phyloP scores from a whole-genome alignment of 2,113 vertebrate genomes.

The Hiodon alosoides region DNA sequence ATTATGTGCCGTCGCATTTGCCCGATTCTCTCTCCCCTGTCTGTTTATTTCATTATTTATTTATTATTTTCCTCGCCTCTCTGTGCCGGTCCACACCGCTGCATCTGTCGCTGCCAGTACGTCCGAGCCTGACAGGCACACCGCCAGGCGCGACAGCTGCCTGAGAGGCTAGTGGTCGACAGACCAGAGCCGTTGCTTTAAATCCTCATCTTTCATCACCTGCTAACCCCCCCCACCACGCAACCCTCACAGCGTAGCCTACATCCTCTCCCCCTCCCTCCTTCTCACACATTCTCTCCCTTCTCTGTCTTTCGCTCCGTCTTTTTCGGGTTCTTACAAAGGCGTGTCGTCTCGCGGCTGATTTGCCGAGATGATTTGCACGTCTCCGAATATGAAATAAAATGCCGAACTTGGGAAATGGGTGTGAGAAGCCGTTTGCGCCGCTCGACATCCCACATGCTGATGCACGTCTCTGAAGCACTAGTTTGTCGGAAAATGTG shows the following conservation, averaged over 20 bases:
- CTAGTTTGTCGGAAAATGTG: no score
- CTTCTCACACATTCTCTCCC: background rate
- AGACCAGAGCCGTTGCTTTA: constrained; percentile 10
- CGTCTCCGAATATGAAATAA: no score
- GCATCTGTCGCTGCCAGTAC: constrained; percentile 13
- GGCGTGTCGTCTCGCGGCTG: no score
- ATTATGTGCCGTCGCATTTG: constrained; percentile 24
- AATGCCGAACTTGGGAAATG: no score
- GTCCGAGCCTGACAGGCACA: constrained; percentile 7
- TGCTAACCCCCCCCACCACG: constrained; percentile 14
- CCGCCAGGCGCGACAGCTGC: constrained; percentile 40
- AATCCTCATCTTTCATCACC: constrained; percentile 25
- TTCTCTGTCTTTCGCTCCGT: background rate
- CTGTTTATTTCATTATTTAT: constrained; percentile 3
- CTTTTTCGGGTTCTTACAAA: no score
- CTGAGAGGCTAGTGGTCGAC: constrained; percentile 24
- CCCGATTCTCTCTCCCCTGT: background rate
- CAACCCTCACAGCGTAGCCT: background rate
- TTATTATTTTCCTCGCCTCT: constrained; percentile 3
- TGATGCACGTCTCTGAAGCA: no score
- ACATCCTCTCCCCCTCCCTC: background rate
- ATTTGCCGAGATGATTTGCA: no score
- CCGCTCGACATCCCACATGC: no score
- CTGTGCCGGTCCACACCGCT: background rate
- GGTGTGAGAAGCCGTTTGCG: no score